Evolutionary conservation across 1,140 invertebrate genomes (phyloP), one percentile per base, ranked within the genome.

Genomic region (Aphaenogaster rudis): DNA sequence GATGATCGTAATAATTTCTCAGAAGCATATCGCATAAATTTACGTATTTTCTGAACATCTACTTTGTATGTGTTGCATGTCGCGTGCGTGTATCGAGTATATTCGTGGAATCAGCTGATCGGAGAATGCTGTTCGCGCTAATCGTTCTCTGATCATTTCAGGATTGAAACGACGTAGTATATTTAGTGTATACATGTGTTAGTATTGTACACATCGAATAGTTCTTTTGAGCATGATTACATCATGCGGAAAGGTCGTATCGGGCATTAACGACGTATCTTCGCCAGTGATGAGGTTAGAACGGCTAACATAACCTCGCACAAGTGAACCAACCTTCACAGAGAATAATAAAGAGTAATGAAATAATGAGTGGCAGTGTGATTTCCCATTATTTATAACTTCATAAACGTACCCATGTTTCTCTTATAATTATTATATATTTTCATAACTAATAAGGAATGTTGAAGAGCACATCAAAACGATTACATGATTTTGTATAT

Each of bases 101-200:
- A 61, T 17, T 50, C 33, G 8, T 67, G n/a, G 17, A 52, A 80
- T 80, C 48, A 80, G 61, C 77, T 80, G 77, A 80, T 52, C 45
- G 9, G 33, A 21, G 45, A 50, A 39, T 15, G 45, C 3, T 11
- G n/a, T 15, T 63, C n/a, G 39, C 39, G 39, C 11, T 67, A 45
- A 78, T 28, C 72, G 15, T 45, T 17, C 15, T 48, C 15, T 67
- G 7, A 28, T 5, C 6, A 28, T 52, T 54, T 80, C 33, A 36
- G 17, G 39, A 66, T 52, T 52, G 9, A 1, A 28, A 52, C 11
- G 45, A n/a, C 3, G n/a, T 52, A 1, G 11, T n/a, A 61, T 63
- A 36, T 36, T 48, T 63, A 48, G 28, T 61, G 17, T 50, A 6
- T 9, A 17, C 2, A 3, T 36, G n/a, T 36, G 7, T 42, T n/a